phyloP scores from a whole-genome alignment of 2,888 invertebrate species.

The Orgyia antiqua region DNA sequence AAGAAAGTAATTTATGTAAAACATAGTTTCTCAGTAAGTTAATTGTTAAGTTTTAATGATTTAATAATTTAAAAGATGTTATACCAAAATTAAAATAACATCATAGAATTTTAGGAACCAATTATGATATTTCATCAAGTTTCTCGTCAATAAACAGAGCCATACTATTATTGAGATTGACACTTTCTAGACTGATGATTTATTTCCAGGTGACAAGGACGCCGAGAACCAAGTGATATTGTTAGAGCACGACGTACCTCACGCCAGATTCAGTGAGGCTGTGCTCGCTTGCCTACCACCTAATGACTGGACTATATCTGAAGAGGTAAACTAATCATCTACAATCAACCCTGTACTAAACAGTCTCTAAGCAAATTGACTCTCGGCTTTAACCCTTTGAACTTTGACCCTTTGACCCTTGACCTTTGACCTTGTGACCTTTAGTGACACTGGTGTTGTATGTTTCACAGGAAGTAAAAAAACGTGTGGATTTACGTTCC shows the following conservation, averaged over 20 bases:
- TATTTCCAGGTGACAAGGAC: slow-evolving; percentile 93
- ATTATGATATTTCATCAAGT: too few relatives aligned
- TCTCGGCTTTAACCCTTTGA: too few relatives aligned
- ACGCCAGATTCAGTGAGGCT: slow-evolving; percentile 95
- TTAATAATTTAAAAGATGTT: too few relatives aligned
- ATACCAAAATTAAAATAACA: too few relatives aligned
- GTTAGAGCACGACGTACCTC: slow-evolving; percentile 97
- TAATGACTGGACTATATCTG: slow-evolving; percentile 92
- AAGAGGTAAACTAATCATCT: slow-evolving; percentile 77
- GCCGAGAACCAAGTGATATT: slow-evolving; percentile 98
- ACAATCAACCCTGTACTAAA: background rate
- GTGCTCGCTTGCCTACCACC: slow-evolving; percentile 95
- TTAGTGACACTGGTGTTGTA: background rate
- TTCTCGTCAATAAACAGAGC: too few relatives aligned
- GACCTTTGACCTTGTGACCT: background rate
- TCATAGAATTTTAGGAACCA: too few relatives aligned
- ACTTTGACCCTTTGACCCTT: too few relatives aligned
- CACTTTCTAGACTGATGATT: too few relatives aligned
- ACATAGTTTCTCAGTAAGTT: too few relatives aligned
- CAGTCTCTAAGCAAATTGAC: background rate
- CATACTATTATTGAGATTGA: too few relatives aligned
- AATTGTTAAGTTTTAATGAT: too few relatives aligned
- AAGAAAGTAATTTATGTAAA: too few relatives aligned
- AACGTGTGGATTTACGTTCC: slow-evolving; percentile 90
- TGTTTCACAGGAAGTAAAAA: slow-evolving; percentile 81